Percentiles rank a stretch among this genome's conserved stretches.
Evolutionary conservation across 2,888 invertebrate species (phyloP).

Genomic region (Calephelis perditalis): DNA sequence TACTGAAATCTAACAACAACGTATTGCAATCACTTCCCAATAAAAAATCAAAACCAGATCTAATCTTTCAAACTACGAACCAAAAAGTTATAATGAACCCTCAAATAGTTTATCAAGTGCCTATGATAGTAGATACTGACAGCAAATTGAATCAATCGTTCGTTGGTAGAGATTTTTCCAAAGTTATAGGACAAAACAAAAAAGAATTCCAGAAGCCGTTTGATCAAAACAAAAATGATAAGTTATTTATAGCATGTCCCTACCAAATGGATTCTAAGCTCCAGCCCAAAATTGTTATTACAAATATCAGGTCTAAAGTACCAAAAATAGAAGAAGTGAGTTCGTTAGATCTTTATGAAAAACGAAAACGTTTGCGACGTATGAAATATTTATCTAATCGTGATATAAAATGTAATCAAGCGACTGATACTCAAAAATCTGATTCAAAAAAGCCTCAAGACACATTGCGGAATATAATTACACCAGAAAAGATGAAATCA

Average conservation of each 20-base stretch:
- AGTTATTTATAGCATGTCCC: slow-evolving; percentile 56
- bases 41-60: slow-evolving; percentile 49
- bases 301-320: slow-evolving; percentile 51
- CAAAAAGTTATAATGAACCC: slow-evolving; percentile 59
- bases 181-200: slow-evolving; percentile 39
- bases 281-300: slow-evolving; percentile 60
- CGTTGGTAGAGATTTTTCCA: slow-evolving; percentile 44
- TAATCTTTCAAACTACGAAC: slow-evolving; percentile 48
- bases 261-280: slow-evolving; percentile 60
- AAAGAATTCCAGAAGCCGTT: slow-evolving; percentile 44
- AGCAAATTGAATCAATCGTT: slow-evolving; percentile 43
- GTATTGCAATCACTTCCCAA: slow-evolving; percentile 47
- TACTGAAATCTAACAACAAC: slow-evolving; percentile 53
- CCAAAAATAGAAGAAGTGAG: slow-evolving; percentile 56
- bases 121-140: slow-evolving; percentile 55
- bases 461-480: slow-evolving; percentile 48
- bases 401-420: slow-evolving; percentile 37
- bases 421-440: slow-evolving; percentile 36
- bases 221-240: slow-evolving; percentile 52
- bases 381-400: slow-evolving; percentile 55
- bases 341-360: slow-evolving; percentile 75
- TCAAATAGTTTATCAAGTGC: slow-evolving; percentile 65
- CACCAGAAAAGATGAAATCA: slow-evolving; percentile 55
- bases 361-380: slow-evolving; percentile 63
- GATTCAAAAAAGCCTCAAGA: slow-evolving; percentile 42